Base-by-base conservation (phyloP, 2,113 vertebrate species). In the Dicentrarchus labrax region DNA sequence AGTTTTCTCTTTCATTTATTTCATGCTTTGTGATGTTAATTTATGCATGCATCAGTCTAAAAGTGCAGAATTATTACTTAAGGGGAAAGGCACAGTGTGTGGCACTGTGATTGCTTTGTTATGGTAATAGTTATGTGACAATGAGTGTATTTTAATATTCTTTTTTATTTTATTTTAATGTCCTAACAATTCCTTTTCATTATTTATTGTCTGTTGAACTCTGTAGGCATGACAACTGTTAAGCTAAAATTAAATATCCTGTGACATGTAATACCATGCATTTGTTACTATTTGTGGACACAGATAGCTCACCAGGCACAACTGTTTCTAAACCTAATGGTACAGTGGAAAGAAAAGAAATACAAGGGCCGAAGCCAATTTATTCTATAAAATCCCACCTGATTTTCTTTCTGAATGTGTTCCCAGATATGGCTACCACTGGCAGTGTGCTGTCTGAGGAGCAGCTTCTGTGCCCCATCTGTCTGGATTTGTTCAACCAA, bases 401-500 rank as follows among this genome's bases (percentile, higher is more conserved):
- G 76, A 60, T 90, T 85, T 76, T 86, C 59, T 86, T 43, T 83
- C 76, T 89, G 81, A 43, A 78, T 92, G 13, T 88, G 43, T 90
- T 86, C 60, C 72, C 80, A 93, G 93, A 88, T 82, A 94, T 93
- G 92, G 91, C 91, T 6, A 57, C 88, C 5, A 74, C 76, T 59
- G 83, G 64, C 80, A 83, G 71, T 38, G 24, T 89, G 57, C 80
- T 91, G 75, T 92, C 92, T 5, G 88, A 92, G 71, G 82, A 90
- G 78, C 91, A 91, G 66, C 86, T 94, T 45, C 89, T 94, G 9
- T 96, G 95, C 69, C 83, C 91, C 82, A 94, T 96, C 84, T 96
- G 95, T 83, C 74, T 94, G 62, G 93, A 95, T 50, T 15, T 95
- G 24, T 90, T 95, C 57, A 59, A 78, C 47, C 89, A 91, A 10